These are phyloP conservation scores for Todus mexicanus DNA, from an alignment of 2,797 vertebrate genomes.

Conservation along the genomic window DNA sequence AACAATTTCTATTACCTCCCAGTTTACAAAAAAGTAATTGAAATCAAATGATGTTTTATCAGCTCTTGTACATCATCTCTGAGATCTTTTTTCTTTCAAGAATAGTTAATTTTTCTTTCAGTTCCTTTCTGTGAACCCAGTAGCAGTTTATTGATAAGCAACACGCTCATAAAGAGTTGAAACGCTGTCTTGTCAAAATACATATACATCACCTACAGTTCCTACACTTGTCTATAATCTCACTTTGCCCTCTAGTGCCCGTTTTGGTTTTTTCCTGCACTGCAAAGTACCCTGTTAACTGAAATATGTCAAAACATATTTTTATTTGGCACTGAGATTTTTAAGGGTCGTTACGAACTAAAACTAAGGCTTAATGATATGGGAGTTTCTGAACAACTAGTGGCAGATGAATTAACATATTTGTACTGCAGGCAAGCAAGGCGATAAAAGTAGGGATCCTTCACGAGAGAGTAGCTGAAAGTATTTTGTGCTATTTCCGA, in stretches of 20 bases:
- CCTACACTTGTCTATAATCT: neutral
- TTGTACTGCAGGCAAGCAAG: neutral
- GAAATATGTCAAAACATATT: neutral
- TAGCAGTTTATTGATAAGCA: neutral
- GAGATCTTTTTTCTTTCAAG: neutral
- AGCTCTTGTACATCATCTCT: neutral
- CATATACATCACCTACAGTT: neutral
- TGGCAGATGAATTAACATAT: neutral
- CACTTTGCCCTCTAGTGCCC: conserved; percentile 59
- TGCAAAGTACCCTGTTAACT: neutral
- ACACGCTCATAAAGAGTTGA: neutral
- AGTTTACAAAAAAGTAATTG: neutral
- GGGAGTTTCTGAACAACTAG: neutral
- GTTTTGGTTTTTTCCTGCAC: neutral
- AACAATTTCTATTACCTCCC: neutral
- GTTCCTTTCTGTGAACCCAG: neutral
- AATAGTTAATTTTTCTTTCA: neutral
- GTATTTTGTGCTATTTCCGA: neutral
- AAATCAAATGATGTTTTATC: neutral
- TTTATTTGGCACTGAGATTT: neutral
- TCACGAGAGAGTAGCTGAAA: neutral
- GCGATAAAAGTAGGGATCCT: neutral
- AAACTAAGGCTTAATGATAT: neutral
- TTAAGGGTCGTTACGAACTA: neutral
- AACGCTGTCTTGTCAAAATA: neutral